phyloP scores from a whole-genome alignment of 2,113 vertebrate species.

The Python bivittatus region DNA sequence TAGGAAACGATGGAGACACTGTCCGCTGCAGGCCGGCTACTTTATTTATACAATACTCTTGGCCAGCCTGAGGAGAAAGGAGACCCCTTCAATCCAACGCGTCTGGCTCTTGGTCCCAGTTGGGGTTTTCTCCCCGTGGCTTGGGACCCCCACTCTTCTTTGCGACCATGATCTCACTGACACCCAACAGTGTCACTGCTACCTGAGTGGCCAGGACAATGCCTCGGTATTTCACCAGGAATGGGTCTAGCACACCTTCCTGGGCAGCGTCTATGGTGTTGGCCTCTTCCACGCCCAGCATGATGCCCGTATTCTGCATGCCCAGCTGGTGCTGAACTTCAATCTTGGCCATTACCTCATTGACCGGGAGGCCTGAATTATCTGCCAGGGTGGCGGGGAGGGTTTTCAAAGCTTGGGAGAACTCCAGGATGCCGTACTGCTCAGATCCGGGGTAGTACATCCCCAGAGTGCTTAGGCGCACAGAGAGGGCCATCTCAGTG shows the following conservation, averaged over 20 bases:
- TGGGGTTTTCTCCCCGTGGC: slow-evolving; percentile 30
- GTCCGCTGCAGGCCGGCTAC: not conserved
- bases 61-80: too few relatives aligned
- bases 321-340: not conserved
- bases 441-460: slow-evolving; percentile 26
- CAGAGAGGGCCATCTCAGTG: slow-evolving; percentile 38
- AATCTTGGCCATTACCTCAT: slow-evolving; percentile 5
- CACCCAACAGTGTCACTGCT: slow-evolving; percentile 12
- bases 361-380: slow-evolving; percentile 7
- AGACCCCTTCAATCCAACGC: not conserved
- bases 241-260: not conserved
- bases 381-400: not conserved
- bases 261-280: not conserved
- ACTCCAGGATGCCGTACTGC: slow-evolving; percentile 46
- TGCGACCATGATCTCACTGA: slow-evolving; percentile 38
- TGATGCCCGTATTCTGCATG: not conserved
- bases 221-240: not conserved
- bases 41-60: not conserved
- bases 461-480: slow-evolving; percentile 8
- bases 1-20: not conserved
- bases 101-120: slow-evolving; percentile 44
- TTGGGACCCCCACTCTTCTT: slow-evolving; percentile 44
- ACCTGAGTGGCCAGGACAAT: slow-evolving; percentile 32
- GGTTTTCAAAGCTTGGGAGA: slow-evolving; percentile 43
- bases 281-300: not conserved